Percentiles rank a stretch among this genome's conserved stretches.
These are phyloP conservation scores for human (Homo sapiens) DNA, from an alignment of 2,113 vertebrate species.

Conservation along the genomic window DNA sequence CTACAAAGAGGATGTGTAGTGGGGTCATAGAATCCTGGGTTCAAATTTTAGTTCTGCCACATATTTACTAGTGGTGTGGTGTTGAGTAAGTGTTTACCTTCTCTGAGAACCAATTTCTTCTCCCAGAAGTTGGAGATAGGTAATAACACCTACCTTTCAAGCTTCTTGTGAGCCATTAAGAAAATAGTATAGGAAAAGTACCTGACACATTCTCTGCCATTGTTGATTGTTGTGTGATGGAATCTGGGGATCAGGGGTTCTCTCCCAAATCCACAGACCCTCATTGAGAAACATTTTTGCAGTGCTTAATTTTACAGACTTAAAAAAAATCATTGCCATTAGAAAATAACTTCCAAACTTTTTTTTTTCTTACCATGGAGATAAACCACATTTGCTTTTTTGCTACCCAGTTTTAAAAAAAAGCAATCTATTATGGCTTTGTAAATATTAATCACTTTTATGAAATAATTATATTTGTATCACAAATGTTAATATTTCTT, in stretches of 20 bases:
- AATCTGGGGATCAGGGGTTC: neutral
- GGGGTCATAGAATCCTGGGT: neutral
- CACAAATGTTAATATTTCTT: neutral
- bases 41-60: neutral
- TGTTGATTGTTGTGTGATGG: neutral
- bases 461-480: neutral
- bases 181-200: neutral
- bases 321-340: neutral
- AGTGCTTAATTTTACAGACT: neutral
- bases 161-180: neutral
- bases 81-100: neutral
- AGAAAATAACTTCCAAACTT: slow-evolving; percentile 24
- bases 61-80: neutral
- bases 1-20: neutral
- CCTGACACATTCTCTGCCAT: neutral
- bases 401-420: neutral
- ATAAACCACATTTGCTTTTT: slow-evolving; percentile 22
- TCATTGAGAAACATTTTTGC: neutral
- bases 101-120: neutral
- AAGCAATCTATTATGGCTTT: neutral
- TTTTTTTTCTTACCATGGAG: neutral
- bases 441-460: slow-evolving; percentile 12
- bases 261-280: neutral
- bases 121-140: neutral
- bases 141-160: neutral